Conservation (phyloP, 1,140 invertebrate genomes). For the Platyura marginata region DNA sequence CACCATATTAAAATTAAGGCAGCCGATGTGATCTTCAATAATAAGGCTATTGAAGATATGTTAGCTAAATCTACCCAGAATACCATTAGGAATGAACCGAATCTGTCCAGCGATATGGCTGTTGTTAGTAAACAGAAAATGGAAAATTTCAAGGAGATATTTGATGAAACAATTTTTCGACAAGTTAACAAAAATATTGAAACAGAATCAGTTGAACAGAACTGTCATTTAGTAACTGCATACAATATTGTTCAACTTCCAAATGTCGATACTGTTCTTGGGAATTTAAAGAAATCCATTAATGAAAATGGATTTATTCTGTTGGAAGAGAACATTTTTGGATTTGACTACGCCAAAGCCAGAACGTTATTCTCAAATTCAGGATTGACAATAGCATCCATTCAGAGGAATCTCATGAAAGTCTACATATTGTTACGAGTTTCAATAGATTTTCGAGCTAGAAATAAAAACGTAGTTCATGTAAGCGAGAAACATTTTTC, state of each 20-base stretch:
- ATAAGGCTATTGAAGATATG: slow-evolving; percentile 35
- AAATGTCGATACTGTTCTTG: slow-evolving; percentile 29
- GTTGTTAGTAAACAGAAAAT: slow-evolving; percentile 28
- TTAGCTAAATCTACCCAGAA: slow-evolving; percentile 41
- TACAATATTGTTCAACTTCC: slow-evolving; percentile 34
- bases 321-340: slow-evolving; percentile 44
- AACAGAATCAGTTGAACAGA: slow-evolving; percentile 33
- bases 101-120: slow-evolving; percentile 37
- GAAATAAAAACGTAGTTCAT: slow-evolving; percentile 16
- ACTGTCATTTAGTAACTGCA: slow-evolving; percentile 42
- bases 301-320: slow-evolving; percentile 56
- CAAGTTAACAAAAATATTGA: slow-evolving; percentile 31
- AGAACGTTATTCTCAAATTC: slow-evolving; percentile 19
- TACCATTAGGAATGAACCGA: slow-evolving; percentile 37
- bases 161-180: slow-evolving; percentile 31
- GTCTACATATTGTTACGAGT: slow-evolving; percentile 39
- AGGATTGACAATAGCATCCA: slow-evolving; percentile 26
- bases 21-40: too few species aligned
- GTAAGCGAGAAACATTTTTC: slow-evolving; percentile 46
- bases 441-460: slow-evolving; percentile 16
- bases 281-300: slow-evolving; percentile 40
- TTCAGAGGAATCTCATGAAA: slow-evolving; percentile 31
- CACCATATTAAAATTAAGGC: slow-evolving; percentile 52
- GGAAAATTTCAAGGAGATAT: slow-evolving; percentile 21
- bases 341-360: slow-evolving; percentile 26